These are phyloP conservation scores for Sebastes taczanowskii DNA, from an alignment of 2,797 vertebrate species.

Conservation along the genomic window DNA sequence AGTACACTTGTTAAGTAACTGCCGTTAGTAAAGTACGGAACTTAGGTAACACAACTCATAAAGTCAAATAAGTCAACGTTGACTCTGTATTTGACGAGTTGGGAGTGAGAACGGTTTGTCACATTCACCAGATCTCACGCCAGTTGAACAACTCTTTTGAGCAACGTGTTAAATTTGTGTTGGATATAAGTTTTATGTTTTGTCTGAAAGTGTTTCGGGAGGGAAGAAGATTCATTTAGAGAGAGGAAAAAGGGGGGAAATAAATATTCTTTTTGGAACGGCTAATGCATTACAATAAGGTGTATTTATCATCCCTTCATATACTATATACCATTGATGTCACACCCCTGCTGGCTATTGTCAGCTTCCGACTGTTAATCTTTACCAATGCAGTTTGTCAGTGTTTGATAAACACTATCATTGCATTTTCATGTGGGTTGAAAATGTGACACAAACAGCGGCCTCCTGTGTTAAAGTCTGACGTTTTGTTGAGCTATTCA, in stretches of 20 bases:
- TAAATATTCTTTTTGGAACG: background rate
- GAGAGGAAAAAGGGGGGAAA: background rate
- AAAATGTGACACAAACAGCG: background rate
- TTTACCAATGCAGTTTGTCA: background rate
- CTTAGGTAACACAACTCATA: background rate
- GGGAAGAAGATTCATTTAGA: background rate
- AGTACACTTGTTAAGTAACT: too few species aligned
- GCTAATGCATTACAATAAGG: background rate
- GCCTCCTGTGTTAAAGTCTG: background rate
- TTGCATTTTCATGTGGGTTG: background rate
- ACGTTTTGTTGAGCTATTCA: background rate
- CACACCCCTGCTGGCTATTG: too few species aligned
- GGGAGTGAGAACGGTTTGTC: too few species aligned
- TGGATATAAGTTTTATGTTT: background rate
- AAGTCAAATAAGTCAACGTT: background rate
- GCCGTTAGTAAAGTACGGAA: background rate
- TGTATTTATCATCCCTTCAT: background rate
- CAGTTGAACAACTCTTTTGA: background rate
- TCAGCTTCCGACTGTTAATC: background rate
- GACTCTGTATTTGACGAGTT: background rate
- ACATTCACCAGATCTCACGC: background rate
- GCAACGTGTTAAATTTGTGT: background rate
- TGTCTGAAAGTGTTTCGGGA: background rate
- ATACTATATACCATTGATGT: background rate
- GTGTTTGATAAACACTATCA: background rate